Percentiles rank a stretch among this genome's conserved stretches.
Conservation (phyloP, 2,113 vertebrate genomes). For the Microcebus griseorufus region DNA sequence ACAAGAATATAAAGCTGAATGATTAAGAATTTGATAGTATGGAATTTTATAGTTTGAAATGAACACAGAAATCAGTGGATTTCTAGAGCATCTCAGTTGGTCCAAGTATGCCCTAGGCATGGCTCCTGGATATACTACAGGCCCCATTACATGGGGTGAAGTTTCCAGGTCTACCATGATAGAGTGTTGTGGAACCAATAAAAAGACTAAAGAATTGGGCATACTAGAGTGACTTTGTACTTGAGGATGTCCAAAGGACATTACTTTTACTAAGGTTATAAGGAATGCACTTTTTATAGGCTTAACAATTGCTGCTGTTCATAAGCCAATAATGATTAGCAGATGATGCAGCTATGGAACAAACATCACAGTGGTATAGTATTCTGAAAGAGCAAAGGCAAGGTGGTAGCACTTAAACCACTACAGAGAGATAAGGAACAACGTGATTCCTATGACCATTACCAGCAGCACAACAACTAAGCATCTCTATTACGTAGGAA, state of each 20-base stretch:
- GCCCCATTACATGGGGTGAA: neutral
- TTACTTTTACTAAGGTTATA: neutral
- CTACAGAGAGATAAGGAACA: neutral
- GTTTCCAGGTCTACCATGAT: neutral
- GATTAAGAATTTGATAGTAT: neutral
- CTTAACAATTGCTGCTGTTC: neutral
- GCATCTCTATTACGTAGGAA: too few relatives aligned
- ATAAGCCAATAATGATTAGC: neutral
- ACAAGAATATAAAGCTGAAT: neutral
- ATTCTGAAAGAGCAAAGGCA: neutral
- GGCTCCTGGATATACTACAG: neutral
- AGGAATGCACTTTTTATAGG: neutral
- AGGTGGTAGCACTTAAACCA: neutral
- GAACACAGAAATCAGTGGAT: neutral
- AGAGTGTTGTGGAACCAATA: neutral
- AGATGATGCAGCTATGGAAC: neutral
- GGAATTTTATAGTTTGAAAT: neutral
- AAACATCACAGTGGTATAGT: neutral
- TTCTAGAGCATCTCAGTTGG: neutral
- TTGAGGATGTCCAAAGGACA: neutral
- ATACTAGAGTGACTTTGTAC: neutral
- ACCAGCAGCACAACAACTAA: neutral
- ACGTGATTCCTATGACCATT: neutral
- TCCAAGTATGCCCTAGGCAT: neutral
- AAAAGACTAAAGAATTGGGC: neutral